Evolutionary conservation across 2,113 vertebrate genomes (phyloP).

Genomic region (Zootoca vivipara): DNA sequence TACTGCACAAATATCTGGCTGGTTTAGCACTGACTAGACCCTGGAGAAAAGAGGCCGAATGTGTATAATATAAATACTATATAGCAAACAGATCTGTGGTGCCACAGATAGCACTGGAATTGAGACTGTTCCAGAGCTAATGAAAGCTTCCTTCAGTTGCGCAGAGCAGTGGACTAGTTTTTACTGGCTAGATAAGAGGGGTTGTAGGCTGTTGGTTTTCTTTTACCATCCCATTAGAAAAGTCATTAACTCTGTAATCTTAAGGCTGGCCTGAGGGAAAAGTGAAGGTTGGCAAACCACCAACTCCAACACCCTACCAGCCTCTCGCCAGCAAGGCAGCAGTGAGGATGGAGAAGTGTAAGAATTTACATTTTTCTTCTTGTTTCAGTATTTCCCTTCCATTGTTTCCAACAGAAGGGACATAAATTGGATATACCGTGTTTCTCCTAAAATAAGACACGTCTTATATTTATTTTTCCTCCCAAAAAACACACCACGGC

Average conservation of each 20-base stretch:
- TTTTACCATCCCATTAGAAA: constrained; percentile 51
- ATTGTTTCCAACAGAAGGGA: too few species aligned
- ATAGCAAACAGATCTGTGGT: background rate
- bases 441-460: too few species aligned
- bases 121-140: constrained; percentile 28
- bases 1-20: constrained; percentile 43
- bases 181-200: background rate
- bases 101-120: background rate
- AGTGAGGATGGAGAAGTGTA: too few species aligned
- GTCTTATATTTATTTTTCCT: too few species aligned
- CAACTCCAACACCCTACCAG: background rate
- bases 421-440: too few species aligned
- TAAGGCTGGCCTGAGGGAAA: too few species aligned
- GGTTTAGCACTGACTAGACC: background rate
- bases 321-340: background rate
- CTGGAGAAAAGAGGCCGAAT: background rate
- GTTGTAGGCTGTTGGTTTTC: background rate
- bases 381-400: too few species aligned
- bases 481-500: too few species aligned
- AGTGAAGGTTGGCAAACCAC: background rate
- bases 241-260: background rate
- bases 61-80: background rate
- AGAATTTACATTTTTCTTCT: too few species aligned
- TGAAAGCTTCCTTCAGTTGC: background rate
- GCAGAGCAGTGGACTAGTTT: background rate